These are phyloP conservation scores for Triops cancriformis DNA, from an alignment of 1,140 invertebrate species.

Conservation along the genomic window DNA sequence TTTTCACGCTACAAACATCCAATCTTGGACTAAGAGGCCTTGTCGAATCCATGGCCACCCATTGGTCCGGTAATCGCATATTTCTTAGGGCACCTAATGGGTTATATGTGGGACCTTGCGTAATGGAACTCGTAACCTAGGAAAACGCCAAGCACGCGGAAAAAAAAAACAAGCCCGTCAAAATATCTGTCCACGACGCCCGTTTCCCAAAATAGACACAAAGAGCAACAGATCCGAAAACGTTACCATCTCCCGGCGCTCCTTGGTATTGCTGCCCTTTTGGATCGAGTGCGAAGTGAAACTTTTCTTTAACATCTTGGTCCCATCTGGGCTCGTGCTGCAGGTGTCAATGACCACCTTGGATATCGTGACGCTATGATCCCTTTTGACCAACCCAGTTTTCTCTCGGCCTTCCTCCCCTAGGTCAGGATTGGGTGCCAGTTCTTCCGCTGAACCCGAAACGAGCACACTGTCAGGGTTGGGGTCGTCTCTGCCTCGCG, in stretches of 20 bases:
- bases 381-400: not conserved
- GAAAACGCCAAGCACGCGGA: not conserved
- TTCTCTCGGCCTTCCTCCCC: not conserved
- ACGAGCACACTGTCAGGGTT: not conserved
- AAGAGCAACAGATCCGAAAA: not conserved
- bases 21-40: not conserved
- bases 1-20: not conserved
- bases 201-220: not conserved
- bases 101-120: not conserved
- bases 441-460: not conserved
- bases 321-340: slow-evolving; percentile 11
- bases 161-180: not conserved
- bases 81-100: not conserved
- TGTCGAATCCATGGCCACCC: not conserved
- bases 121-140: slow-evolving; percentile 1
- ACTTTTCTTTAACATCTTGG: slow-evolving; percentile 11
- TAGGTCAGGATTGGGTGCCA: not conserved
- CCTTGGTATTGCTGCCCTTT: not conserved
- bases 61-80: not conserved
- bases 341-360: slow-evolving; percentile 12
- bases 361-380: slow-evolving; percentile 9
- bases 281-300: not conserved
- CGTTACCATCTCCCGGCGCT: not conserved
- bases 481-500: not conserved
- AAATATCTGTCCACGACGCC: not conserved